phyloP scores from a whole-genome alignment of 2,113 vertebrate genomes.

The Corydoras sp. region DNA sequence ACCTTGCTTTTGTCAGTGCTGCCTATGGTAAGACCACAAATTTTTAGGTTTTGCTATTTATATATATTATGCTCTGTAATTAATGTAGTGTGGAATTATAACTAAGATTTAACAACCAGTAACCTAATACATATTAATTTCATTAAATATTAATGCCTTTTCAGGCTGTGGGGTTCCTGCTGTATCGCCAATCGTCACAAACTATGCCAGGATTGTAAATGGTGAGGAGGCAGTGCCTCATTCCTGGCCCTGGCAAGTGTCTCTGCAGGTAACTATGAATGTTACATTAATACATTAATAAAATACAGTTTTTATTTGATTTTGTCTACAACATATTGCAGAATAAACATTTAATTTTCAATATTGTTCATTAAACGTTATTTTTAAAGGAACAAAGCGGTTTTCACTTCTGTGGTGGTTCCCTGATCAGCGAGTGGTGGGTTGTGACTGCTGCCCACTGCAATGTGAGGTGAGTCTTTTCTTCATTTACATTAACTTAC shows the following conservation, averaged over 20 bases:
- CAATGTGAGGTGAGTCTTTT: constrained; percentile 54
- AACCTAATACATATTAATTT: neutral
- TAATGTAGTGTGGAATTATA: neutral
- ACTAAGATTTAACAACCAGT: no score
- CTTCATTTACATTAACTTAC: neutral
- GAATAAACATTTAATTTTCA: neutral
- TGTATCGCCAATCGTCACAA: constrained; percentile 52
- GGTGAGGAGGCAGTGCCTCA: constrained; percentile 59
- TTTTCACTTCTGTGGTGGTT: constrained; percentile 79
- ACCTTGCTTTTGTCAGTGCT: constrained; percentile 59
- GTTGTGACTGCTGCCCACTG: constrained; percentile 79
- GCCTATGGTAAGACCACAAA: constrained; percentile 55
- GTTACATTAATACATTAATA: no score
- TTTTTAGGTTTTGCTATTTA: neutral
- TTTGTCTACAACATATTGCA: no score
- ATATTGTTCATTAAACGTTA: neutral
- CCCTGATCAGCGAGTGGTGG: constrained; percentile 73
- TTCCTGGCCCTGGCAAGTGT: constrained; percentile 57
- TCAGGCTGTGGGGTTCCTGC: constrained; percentile 60
- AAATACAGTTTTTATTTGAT: no score
- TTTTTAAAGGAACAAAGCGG: constrained; percentile 68
- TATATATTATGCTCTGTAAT: neutral
- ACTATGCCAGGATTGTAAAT: constrained; percentile 64
- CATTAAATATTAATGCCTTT: neutral
- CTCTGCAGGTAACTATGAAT: constrained; percentile 55